Base-by-base conservation (phyloP, 2,797 vertebrate genomes). In the Clamator glandarius region DNA sequence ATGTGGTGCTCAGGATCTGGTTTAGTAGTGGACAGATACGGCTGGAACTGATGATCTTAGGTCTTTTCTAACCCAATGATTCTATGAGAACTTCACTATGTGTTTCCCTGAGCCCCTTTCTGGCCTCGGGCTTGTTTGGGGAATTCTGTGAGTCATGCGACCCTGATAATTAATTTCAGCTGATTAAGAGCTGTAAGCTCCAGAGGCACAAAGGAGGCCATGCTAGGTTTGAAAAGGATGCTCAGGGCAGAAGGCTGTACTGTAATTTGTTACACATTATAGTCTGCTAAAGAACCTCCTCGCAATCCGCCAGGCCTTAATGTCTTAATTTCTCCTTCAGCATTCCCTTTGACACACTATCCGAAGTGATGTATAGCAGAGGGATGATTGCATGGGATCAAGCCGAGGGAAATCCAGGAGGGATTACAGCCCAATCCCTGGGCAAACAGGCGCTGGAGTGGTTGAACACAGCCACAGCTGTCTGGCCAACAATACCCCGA, bases 391-490 rank as follows among this genome's bases (percentile, higher is more conserved):
- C 84, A 24, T 8, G 57, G 97, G 94, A 96, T 94, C 96, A 96
- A 97, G 96, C 89, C 74, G 77, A 84, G 89, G 39, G 77, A 89
- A 94, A 96, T 96, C 96, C 96, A 95, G 96, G 96, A 95, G 98
- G 97, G 98, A 98, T 98, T 98, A 97, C 33, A 77, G 97, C 96
- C 86, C 96, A 95, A 98, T 98, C 98, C 96, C 42, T 95, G 95
- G 95, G 98, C 97, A 98, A 98, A 98, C 97, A 98, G 95, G 95
- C 74, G 82, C 95, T 91, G 97, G 97, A 98, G 97, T 73, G 96
- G 96, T 74, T 84, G 97, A 97, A 97, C 97, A 96, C 70, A 84
- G 80, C 91, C 98, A 97, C 98, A 98, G 98, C 98, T 98, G 98
- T 90, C 97, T 90, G 96, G 97, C 97, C 94, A 3, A 89, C 82